A percentile compares a stretch with the other conserved stretches of the same genome.
Evolutionary conservation across 2,888 invertebrate genomes (phyloP).

Genomic region (Polia nebulosa): DNA sequence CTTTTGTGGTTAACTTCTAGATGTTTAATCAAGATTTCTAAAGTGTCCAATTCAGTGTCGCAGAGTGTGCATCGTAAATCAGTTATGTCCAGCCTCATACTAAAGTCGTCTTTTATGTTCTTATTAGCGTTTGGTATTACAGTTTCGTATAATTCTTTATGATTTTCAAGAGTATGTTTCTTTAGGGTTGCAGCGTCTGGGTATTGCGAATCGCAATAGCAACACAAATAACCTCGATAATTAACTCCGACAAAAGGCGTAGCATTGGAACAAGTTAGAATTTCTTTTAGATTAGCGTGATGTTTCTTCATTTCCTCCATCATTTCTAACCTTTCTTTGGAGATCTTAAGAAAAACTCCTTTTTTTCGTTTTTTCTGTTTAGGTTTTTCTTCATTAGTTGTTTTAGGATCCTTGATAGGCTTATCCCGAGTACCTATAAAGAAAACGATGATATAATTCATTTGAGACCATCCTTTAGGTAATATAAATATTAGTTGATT

Average conservation of each 20-base stretch:
- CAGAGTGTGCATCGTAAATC: slow-evolving; percentile 31
- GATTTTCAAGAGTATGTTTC: slow-evolving; percentile 65
- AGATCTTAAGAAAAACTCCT: background rate
- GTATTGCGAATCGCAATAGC: slow-evolving; percentile 67
- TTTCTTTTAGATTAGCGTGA: slow-evolving; percentile 34
- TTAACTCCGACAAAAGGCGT: slow-evolving; percentile 68
- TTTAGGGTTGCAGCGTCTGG: slow-evolving; percentile 69
- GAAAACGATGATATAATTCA: slow-evolving; percentile 38
- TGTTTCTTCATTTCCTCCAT: slow-evolving; percentile 32
- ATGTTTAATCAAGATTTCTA: slow-evolving; percentile 49
- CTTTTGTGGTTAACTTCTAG: slow-evolving; percentile 64
- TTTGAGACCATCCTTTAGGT: background rate
- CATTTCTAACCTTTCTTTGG: slow-evolving; percentile 6
- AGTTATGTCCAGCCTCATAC: slow-evolving; percentile 33
- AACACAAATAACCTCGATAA: slow-evolving; percentile 70
- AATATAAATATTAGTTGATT: background rate
- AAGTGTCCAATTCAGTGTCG: slow-evolving; percentile 19
- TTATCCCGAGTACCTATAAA: slow-evolving; percentile 48
- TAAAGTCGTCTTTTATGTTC: background rate
- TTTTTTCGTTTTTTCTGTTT: slow-evolving; percentile 2
- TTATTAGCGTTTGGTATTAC: background rate
- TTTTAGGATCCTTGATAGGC: slow-evolving; percentile 5
- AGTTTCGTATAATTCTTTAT: slow-evolving; percentile 41
- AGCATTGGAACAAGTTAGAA: slow-evolving; percentile 67
- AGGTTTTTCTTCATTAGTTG: background rate